phyloP scores from a whole-genome alignment of 1,140 invertebrate genomes.

The Paraescarpia echinospica region DNA sequence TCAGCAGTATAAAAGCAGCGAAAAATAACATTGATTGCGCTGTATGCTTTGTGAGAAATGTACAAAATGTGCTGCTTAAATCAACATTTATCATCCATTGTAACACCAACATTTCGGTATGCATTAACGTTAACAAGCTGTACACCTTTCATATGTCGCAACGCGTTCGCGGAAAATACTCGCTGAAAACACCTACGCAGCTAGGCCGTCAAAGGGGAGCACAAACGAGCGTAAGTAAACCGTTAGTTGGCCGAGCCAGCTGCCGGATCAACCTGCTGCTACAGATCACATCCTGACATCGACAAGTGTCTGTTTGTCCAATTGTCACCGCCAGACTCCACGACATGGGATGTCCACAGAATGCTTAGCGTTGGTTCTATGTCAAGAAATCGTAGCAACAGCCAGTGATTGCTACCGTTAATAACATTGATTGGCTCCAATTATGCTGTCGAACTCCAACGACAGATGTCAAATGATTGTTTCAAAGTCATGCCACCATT shows the following conservation, averaged over 20 bases:
- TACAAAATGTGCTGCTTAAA: too few species aligned
- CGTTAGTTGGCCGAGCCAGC: background rate
- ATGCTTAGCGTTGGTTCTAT: background rate
- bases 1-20: too few species aligned
- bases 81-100: too few species aligned
- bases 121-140: too few species aligned
- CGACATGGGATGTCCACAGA: background rate
- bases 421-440: background rate
- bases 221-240: background rate
- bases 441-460: background rate
- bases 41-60: too few species aligned
- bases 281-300: background rate
- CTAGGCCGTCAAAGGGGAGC: background rate
- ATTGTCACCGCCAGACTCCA: background rate
- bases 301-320: too few species aligned
- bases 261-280: background rate
- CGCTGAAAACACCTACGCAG: background rate
- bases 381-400: background rate
- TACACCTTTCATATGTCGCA: too few species aligned
- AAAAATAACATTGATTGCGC: too few species aligned
- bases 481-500: background rate
- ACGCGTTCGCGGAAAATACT: background rate
- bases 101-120: too few species aligned
- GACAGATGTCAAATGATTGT: background rate
- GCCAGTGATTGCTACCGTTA: background rate